A percentile compares a stretch with the other conserved stretches of the same genome.
Conservation (phyloP, 2,113 vertebrate species). For the Thomomys bottae region DNA sequence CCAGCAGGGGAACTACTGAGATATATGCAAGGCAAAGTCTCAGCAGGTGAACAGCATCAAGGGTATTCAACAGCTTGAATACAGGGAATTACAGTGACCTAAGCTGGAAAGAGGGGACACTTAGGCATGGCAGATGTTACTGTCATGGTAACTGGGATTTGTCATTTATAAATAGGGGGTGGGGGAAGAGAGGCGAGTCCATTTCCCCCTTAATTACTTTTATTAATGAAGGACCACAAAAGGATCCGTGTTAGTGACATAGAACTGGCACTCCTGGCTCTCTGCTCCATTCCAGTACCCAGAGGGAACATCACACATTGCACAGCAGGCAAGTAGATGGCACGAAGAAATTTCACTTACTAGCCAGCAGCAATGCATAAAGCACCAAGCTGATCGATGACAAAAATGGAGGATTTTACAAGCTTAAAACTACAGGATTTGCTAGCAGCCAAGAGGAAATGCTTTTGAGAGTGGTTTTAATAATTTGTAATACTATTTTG, state of each 20-base stretch:
- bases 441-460: slow-evolving; percentile 17
- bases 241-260: neutral
- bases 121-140: neutral
- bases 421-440: neutral
- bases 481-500: neutral
- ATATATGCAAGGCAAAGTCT: neutral
- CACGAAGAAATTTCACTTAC: neutral
- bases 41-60: neutral
- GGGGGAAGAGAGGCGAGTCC: accelerated
- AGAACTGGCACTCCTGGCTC: accelerated
- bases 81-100: neutral
- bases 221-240: neutral
- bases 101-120: neutral
- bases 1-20: neutral
- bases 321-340: neutral
- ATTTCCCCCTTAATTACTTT: too few species aligned
- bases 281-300: neutral
- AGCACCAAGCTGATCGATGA: neutral
- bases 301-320: neutral
- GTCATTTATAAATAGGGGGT: neutral
- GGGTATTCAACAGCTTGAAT: neutral
- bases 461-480: neutral
- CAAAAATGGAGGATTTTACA: neutral
- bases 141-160: neutral
- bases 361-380: neutral